These are phyloP conservation scores for Drosophila albomicans DNA, from an alignment of 1,140 invertebrate genomes.

Conservation along the genomic window DNA sequence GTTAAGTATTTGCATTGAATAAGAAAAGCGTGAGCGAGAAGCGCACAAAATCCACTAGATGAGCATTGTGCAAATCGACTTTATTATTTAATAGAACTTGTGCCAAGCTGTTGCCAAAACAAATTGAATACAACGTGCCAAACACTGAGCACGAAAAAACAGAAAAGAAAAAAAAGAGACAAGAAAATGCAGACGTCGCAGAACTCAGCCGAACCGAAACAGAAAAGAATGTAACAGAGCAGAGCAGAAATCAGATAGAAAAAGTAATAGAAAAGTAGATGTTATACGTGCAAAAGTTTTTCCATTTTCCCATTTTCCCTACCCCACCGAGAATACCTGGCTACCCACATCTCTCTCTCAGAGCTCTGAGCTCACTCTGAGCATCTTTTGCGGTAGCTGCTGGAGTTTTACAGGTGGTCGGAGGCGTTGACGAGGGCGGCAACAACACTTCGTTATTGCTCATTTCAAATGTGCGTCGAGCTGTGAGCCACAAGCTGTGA, in stretches of 20 bases:
- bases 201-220: conserved; percentile 39
- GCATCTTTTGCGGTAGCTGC: conserved; percentile 33
- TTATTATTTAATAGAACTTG: conserved; percentile 82
- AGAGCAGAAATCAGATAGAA: conserved; percentile 52
- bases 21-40: conserved; percentile 45
- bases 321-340: conserved; percentile 33
- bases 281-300: conserved; percentile 81
- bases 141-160: conserved; percentile 29
- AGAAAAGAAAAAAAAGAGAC: conserved; percentile 16
- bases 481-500: conserved; percentile 7
- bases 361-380: too few relatives aligned
- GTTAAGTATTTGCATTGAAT: conserved; percentile 61
- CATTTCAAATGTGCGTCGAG: conserved; percentile 57
- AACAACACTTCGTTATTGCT: conserved; percentile 63
- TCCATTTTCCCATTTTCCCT: conserved; percentile 79
- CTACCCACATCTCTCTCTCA: conserved; percentile 9
- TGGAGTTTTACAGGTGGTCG: conserved; percentile 30
- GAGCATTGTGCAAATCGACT: conserved; percentile 74
- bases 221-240: conserved; percentile 40
- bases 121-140: conserved; percentile 79
- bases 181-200: conserved; percentile 35
- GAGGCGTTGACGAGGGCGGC: conserved; percentile 10
- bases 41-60: conserved; percentile 25
- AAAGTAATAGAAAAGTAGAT: conserved; percentile 79
- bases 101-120: conserved; percentile 78